Conservation (phyloP, 2,113 vertebrate genomes). For the Tragelaphus scriptus region DNA sequence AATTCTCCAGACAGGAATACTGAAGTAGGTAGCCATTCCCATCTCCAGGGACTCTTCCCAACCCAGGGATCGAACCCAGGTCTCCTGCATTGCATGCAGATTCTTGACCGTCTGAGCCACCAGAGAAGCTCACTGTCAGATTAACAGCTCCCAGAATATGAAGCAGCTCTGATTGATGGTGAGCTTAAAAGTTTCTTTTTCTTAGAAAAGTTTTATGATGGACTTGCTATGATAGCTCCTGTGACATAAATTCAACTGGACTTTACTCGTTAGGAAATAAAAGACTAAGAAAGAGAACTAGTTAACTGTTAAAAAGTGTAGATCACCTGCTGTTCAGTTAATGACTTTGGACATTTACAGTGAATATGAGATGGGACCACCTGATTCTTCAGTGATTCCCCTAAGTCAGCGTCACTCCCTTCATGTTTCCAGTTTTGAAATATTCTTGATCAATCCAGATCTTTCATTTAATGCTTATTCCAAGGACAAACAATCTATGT, state of each 20-base stretch:
- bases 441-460: background rate
- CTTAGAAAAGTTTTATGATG: background rate
- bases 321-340: background rate
- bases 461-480: background rate
- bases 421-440: background rate
- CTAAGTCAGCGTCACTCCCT: background rate
- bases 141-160: background rate
- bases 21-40: background rate
- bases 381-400: background rate
- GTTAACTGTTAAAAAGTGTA: background rate
- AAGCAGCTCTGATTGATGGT: background rate
- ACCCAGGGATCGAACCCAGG: background rate
- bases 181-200: background rate
- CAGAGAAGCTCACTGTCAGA: background rate
- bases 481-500: background rate
- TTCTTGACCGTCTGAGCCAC: background rate
- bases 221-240: background rate
- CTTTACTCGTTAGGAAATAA: background rate
- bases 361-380: background rate
- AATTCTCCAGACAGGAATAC: background rate
- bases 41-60: background rate
- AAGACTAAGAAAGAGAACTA: background rate
- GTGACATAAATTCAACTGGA: background rate
- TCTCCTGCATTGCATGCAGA: background rate
- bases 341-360: background rate